phyloP scores from a whole-genome alignment of 1,140 invertebrate species.

The Drosophila punjabiensis region DNA sequence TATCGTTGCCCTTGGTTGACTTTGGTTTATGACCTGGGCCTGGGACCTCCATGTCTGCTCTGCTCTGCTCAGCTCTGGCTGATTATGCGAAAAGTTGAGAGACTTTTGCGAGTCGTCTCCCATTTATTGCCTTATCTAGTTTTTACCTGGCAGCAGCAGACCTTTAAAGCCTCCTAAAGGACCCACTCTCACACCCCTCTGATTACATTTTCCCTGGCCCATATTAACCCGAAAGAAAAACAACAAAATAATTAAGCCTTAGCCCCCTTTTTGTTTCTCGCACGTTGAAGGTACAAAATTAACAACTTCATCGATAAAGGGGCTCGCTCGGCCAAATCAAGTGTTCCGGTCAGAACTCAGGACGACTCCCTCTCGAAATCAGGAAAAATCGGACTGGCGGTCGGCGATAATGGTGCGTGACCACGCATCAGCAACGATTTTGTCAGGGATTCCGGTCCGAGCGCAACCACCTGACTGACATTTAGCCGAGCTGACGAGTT shows the following conservation, averaged over 20 bases:
- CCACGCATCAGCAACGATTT: slow-evolving; percentile 84
- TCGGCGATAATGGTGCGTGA: slow-evolving; percentile 82
- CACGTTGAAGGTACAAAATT: slow-evolving; percentile 57
- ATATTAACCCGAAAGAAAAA: slow-evolving; percentile 57
- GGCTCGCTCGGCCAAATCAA: slow-evolving; percentile 55
- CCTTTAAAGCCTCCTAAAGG: slow-evolving; percentile 1
- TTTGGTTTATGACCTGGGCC: slow-evolving; percentile 50
- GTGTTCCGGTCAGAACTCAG: slow-evolving; percentile 41
- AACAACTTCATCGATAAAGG: slow-evolving; percentile 83
- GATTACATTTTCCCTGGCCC: slow-evolving; percentile 4
- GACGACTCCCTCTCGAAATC: background rate
- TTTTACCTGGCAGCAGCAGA: background rate
- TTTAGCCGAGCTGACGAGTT: slow-evolving; percentile 83
- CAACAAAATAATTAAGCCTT: slow-evolving; percentile 58
- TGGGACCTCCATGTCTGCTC: slow-evolving; percentile 33
- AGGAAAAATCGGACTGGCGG: slow-evolving; percentile 5
- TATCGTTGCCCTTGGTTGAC: slow-evolving; percentile 44
- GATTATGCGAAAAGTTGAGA: slow-evolving; percentile 69
- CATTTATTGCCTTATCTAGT: slow-evolving; percentile 21
- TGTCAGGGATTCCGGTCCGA: slow-evolving; percentile 60
- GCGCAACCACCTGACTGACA: slow-evolving; percentile 74
- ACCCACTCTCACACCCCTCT: background rate
- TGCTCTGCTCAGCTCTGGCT: slow-evolving; percentile 9
- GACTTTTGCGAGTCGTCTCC: background rate
- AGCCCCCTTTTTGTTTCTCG: slow-evolving; percentile 10